Conservation (phyloP, 2,797 vertebrate species). For the Falco naumanni region DNA sequence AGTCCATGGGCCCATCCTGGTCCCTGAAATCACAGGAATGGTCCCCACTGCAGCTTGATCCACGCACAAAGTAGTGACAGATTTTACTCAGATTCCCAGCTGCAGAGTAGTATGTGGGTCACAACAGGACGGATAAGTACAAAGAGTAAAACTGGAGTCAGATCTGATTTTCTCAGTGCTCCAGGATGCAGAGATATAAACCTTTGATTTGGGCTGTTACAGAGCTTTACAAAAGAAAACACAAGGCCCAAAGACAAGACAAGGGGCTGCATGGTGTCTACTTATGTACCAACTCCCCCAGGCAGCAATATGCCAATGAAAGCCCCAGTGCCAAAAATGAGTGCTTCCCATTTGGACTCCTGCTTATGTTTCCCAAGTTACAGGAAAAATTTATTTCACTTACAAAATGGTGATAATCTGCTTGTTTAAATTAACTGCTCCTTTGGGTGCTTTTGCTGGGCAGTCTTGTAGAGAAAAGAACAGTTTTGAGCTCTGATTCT, state of each 20-base stretch:
- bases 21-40: background rate
- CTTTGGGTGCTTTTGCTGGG: background rate
- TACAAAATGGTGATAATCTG: background rate
- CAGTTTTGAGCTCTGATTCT: background rate
- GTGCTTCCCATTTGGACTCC: background rate
- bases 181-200: background rate
- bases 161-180: background rate
- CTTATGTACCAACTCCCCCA: background rate
- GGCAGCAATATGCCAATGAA: background rate
- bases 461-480: background rate
- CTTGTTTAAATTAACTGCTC: constrained; percentile 12
- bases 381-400: background rate
- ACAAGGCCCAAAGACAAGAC: background rate
- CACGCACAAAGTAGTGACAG: background rate
- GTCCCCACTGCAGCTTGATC: background rate
- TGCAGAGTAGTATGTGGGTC: background rate
- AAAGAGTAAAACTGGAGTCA: background rate
- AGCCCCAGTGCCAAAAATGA: background rate
- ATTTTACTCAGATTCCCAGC: background rate
- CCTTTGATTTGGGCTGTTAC: background rate
- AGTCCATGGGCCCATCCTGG: background rate
- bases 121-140: background rate
- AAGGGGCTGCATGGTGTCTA: background rate
- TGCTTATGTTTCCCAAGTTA: background rate
- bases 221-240: background rate